phyloP scores from a whole-genome alignment of 1,140 invertebrate genomes.

The Whitmania pigra region DNA sequence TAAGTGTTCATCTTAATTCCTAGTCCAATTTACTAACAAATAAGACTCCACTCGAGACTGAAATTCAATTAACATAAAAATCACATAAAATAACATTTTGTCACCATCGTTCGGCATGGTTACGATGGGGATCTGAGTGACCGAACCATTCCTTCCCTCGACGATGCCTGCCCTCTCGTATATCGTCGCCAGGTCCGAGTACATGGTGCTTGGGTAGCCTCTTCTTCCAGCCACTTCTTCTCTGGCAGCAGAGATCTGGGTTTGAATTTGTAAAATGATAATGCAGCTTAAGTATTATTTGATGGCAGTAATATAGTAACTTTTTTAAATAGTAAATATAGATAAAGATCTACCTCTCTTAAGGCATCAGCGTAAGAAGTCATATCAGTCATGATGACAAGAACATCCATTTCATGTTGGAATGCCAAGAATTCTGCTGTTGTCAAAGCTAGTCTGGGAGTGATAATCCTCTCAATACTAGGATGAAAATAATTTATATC shows the following conservation, averaged over 20 bases:
- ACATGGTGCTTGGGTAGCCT: constrained; percentile 10
- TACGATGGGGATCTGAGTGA: constrained; percentile 15
- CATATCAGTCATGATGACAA: constrained; percentile 10
- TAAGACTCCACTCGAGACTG: too few species aligned
- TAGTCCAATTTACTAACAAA: too few species aligned
- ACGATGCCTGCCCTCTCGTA: constrained; percentile 13
- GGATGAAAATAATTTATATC: constrained; percentile 19
- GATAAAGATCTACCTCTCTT: background rate
- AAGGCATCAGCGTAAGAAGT: constrained; percentile 4
- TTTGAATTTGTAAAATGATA: background rate
- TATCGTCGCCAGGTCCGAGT: constrained; percentile 1
- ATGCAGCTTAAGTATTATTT: background rate
- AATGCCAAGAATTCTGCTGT: constrained; percentile 2
- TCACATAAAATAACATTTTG: background rate
- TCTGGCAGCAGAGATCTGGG: constrained; percentile 10
- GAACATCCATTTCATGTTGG: constrained; percentile 12
- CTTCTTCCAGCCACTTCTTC: constrained; percentile 5
- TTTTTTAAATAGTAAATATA: background rate
- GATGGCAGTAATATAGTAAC: background rate
- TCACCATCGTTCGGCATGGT: constrained; percentile 12
- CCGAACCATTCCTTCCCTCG: constrained; percentile 9
- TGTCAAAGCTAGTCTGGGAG: background rate
- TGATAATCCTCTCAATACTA: constrained; percentile 2
- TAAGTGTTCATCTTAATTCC: too few species aligned
- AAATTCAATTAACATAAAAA: too few species aligned